Evolutionary conservation across 2,113 vertebrate genomes (phyloP).

Genomic region (Casuarius casuarius): DNA sequence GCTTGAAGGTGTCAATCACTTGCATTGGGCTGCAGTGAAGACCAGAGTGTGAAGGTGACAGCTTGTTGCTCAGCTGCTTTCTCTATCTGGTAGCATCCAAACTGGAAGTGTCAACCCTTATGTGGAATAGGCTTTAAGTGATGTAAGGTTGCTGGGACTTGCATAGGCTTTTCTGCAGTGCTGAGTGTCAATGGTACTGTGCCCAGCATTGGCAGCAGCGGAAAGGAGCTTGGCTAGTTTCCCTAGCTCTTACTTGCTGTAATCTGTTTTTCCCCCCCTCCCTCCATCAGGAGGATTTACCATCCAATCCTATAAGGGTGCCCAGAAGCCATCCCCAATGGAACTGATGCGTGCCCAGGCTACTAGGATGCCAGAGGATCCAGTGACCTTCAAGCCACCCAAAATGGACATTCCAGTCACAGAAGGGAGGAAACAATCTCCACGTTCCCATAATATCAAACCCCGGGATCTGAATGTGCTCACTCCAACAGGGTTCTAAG

Average conservation of each 20-base stretch:
- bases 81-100: neutral
- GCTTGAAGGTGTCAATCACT: neutral
- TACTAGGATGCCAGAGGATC: slow-evolving; percentile 82
- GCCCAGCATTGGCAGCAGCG: neutral
- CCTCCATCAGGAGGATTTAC: slow-evolving; percentile 81
- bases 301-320: slow-evolving; percentile 87
- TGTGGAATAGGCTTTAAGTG: neutral
- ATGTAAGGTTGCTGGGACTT: neutral
- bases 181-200: neutral
- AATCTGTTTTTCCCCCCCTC: neutral
- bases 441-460: slow-evolving; percentile 87
- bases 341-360: slow-evolving; percentile 88
- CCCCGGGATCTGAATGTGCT: slow-evolving; percentile 90
- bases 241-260: neutral
- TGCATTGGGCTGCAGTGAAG: neutral
- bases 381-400: slow-evolving; percentile 81
- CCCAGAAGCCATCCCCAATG: slow-evolving; percentile 90
- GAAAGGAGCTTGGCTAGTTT: neutral
- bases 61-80: neutral
- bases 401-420: slow-evolving; percentile 84
- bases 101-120: neutral
- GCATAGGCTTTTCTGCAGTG: neutral
- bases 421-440: slow-evolving; percentile 78
- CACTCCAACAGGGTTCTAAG: slow-evolving; percentile 90
- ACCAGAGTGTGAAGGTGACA: neutral